Evolutionary conservation across 2,113 vertebrate genomes (phyloP).

Genomic region (Ameiurus melas): DNA sequence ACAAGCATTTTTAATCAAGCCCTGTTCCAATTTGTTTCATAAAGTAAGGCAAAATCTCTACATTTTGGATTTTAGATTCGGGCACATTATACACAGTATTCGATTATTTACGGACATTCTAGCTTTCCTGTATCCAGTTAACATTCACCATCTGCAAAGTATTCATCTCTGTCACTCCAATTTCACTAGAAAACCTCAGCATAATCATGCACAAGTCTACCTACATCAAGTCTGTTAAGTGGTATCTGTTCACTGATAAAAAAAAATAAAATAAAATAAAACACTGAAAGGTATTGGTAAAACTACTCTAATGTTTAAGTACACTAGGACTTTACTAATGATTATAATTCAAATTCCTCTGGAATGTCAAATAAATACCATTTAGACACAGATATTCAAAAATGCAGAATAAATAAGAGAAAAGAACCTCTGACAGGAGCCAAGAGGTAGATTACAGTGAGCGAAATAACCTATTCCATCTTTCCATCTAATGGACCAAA

Average conservation of each 20-base stretch:
- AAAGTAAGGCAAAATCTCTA: slow-evolving; percentile 52
- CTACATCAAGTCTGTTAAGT: slow-evolving; percentile 12
- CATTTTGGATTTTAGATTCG: slow-evolving; percentile 17
- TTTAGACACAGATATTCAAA: slow-evolving; percentile 27
- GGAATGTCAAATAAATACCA: slow-evolving; percentile 19
- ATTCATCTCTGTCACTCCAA: background rate
- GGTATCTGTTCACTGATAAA: slow-evolving; percentile 15
- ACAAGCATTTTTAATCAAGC: slow-evolving; percentile 48
- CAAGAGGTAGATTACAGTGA: slow-evolving; percentile 42
- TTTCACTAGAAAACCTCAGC: background rate
- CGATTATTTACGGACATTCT: background rate
- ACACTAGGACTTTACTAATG: background rate
- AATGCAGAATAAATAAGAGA: slow-evolving; percentile 20
- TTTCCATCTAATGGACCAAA: background rate
- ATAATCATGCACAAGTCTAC: background rate
- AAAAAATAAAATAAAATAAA: too few species aligned
- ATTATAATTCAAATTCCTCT: background rate
- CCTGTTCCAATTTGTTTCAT: slow-evolving; percentile 43
- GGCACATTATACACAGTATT: slow-evolving; percentile 1
- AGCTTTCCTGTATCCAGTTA: slow-evolving; percentile 22
- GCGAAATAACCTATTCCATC: slow-evolving; percentile 15
- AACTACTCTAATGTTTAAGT: background rate
- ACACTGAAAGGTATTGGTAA: background rate
- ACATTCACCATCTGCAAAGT: slow-evolving; percentile 35
- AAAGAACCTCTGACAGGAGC: slow-evolving; percentile 22